Percentiles rank a stretch among this genome's conserved stretches.
These are phyloP conservation scores for Elymnias hypermnestra DNA, from an alignment of 1,140 invertebrate species.

Conservation along the genomic window DNA sequence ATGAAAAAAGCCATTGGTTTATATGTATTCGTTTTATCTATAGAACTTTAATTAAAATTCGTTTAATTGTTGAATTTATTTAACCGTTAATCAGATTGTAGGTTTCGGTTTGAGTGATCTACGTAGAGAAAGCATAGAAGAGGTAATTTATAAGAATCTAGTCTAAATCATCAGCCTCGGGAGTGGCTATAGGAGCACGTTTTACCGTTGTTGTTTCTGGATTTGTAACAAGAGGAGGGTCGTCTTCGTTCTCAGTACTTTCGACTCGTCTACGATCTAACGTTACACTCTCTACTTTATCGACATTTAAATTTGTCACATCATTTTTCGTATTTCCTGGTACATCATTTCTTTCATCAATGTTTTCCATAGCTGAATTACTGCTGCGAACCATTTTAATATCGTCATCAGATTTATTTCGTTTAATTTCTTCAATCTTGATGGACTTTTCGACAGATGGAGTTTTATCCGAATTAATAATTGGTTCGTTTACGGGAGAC, in stretches of 20 bases:
- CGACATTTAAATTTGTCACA: conserved; percentile 20
- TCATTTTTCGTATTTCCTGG: conserved; percentile 26
- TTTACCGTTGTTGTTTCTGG: conserved; percentile 19
- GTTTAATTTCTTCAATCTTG: conserved; percentile 57
- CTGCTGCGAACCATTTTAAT: conserved; percentile 28
- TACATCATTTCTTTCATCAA: conserved; percentile 18
- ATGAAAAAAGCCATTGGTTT: too few species aligned
- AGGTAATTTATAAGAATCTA: conserved; percentile 30
- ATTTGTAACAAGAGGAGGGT: conserved; percentile 23
- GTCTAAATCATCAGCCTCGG: conserved; percentile 51
- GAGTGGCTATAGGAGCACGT: conserved; percentile 38
- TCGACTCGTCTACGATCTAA: conserved; percentile 56
- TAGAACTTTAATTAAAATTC: too few species aligned
- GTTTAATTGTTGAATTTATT: too few species aligned
- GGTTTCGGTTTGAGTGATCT: too few species aligned
- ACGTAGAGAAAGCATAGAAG: conserved; percentile 16
- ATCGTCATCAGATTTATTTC: conserved; percentile 34
- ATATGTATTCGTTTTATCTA: too few species aligned
- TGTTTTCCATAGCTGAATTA: conserved; percentile 23
- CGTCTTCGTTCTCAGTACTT: conserved; percentile 22
- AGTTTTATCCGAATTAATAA: conserved; percentile 29
- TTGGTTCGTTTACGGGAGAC: conserved; percentile 17
- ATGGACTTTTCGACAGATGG: conserved; percentile 29
- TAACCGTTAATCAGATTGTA: too few species aligned
- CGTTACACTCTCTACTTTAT: conserved; percentile 34